These are phyloP conservation scores for Ascidia mentula DNA, from an alignment of 23 tunicate genomes.

Conservation along the genomic window DNA sequence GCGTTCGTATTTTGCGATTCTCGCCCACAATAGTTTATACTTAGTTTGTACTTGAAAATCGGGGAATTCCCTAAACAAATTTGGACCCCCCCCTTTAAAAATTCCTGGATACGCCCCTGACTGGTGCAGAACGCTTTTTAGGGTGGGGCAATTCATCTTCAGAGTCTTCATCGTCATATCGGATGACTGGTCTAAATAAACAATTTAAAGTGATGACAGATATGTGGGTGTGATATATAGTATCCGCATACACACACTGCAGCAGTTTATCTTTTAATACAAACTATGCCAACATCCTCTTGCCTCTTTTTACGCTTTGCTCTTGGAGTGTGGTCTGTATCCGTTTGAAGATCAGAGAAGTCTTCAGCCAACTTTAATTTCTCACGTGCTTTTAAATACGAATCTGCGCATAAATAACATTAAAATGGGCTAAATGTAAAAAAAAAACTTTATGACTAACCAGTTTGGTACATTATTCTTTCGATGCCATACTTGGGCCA, in stretches of 20 bases:
- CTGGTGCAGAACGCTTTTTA: neutral
- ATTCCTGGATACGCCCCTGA: too few relatives aligned
- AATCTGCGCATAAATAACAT: neutral
- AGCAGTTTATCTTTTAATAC: neutral
- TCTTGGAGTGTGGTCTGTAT: neutral
- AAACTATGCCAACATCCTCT: neutral
- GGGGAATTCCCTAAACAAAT: too few relatives aligned
- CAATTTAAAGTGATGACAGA: neutral
- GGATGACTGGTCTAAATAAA: neutral
- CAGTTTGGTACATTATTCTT: neutral
- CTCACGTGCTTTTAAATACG: neutral
- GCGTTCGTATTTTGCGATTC: too few relatives aligned
- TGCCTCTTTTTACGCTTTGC: conserved; percentile 1
- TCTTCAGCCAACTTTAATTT: neutral
- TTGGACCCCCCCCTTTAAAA: too few relatives aligned
- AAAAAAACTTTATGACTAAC: neutral
- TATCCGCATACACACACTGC: too few relatives aligned
- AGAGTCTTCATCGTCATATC: neutral
- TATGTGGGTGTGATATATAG: neutral
- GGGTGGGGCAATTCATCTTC: neutral
- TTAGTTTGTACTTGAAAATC: too few relatives aligned
- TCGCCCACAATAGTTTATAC: too few relatives aligned
- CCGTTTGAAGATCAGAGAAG: neutral
- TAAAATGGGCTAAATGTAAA: neutral
- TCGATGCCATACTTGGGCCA: neutral